A percentile compares a stretch with the other conserved stretches of the same genome.
These are phyloP conservation scores for Odontamblyopus rebecca DNA, from an alignment of 2,797 vertebrate genomes.

Conservation along the genomic window DNA sequence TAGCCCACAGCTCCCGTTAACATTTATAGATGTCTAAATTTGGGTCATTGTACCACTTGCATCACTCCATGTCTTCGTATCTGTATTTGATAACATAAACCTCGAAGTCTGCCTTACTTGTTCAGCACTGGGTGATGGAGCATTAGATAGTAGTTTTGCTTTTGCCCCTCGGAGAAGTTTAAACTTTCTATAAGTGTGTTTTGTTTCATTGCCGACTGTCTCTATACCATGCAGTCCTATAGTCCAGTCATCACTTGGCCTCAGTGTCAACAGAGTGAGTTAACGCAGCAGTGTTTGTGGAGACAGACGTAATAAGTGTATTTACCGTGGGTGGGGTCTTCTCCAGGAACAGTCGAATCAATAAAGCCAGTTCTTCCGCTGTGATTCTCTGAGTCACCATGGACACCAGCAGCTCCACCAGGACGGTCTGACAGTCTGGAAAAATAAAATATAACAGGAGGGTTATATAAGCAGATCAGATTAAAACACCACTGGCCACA, in stretches of 20 bases:
- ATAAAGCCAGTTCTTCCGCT: constrained; percentile 89
- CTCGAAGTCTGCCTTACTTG: no score
- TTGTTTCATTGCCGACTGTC: no score
- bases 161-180: no score
- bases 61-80: no score
- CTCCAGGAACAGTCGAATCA: constrained; percentile 92
- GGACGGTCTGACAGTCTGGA: constrained; percentile 86
- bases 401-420: constrained; percentile 91
- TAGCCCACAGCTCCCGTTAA: no score
- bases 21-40: no score
- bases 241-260: not conserved
- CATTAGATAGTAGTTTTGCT: no score
- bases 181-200: no score
- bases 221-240: not conserved
- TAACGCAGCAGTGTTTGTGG: constrained; percentile 16
- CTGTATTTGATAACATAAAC: no score
- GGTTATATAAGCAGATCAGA: constrained; percentile 41
- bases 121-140: no score
- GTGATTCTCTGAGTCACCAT: constrained; percentile 90
- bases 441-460: constrained; percentile 30
- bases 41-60: no score
- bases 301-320: constrained; percentile 46
- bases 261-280: constrained; percentile 29
- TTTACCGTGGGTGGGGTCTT: constrained; percentile 91
- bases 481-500: constrained; percentile 18